Percentiles rank a stretch among this genome's conserved stretches.
Evolutionary conservation across 2,888 invertebrate species (phyloP).

Genomic region (Tortrix viridana): DNA sequence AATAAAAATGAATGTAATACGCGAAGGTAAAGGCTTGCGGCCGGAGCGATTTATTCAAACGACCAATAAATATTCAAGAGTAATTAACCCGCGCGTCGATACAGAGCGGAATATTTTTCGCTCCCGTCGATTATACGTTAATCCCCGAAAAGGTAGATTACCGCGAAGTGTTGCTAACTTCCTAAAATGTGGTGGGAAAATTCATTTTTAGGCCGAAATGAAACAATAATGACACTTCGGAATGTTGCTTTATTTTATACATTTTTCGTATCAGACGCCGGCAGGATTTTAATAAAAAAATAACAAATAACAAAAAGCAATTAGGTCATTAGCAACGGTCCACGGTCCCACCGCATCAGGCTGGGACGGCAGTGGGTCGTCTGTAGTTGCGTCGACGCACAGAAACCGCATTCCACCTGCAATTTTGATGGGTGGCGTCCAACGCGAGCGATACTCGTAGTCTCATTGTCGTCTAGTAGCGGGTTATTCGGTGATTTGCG

Average conservation of each 20-base stretch:
- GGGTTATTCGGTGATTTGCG: too few relatives aligned
- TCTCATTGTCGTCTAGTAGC: too few relatives aligned
- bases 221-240: constrained; percentile 48
- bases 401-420: too few relatives aligned
- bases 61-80: constrained; percentile 83
- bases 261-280: background rate
- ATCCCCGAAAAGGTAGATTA: constrained; percentile 76
- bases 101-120: constrained; percentile 71
- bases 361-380: too few relatives aligned
- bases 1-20: constrained; percentile 70
- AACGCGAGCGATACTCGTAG: too few relatives aligned
- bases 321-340: too few relatives aligned
- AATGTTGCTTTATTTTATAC: constrained; percentile 45
- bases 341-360: too few relatives aligned
- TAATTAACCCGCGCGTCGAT: constrained; percentile 77
- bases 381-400: too few relatives aligned
- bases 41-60: constrained; percentile 80
- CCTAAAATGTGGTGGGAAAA: constrained; percentile 57
- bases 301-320: too few relatives aligned
- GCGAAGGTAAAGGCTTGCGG: constrained; percentile 76
- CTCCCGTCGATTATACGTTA: constrained; percentile 71
- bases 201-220: constrained; percentile 56
- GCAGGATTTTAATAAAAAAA: background rate
- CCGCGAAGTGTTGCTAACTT: constrained; percentile 64
- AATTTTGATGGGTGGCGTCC: too few relatives aligned